phyloP scores from a whole-genome alignment of 2,113 vertebrate species.

The Sinocyclocheilus anshuiensis region DNA sequence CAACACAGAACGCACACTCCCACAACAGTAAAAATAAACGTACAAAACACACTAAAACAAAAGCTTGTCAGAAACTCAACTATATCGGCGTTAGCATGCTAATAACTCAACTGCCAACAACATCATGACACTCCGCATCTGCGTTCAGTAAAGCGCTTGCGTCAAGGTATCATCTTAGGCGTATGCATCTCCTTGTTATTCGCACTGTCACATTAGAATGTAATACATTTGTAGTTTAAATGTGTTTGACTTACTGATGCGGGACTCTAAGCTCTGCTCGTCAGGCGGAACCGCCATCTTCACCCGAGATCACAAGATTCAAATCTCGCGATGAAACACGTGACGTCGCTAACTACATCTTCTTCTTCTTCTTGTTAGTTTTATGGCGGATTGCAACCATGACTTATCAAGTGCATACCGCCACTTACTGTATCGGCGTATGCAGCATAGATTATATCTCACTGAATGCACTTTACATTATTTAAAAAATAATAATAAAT shows the following conservation, averaged over 20 bases:
- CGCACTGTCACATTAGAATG: not conserved
- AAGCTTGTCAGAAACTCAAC: not conserved
- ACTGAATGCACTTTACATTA: no score
- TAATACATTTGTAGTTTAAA: not conserved
- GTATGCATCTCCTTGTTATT: not conserved
- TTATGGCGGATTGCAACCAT: no score
- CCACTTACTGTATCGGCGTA: no score
- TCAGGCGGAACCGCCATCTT: constrained; percentile 86
- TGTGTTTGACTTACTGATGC: constrained; percentile 88
- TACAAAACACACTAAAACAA: not conserved
- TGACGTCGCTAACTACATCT: not conserved
- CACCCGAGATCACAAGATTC: constrained; percentile 57
- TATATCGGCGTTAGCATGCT: constrained; percentile 34
- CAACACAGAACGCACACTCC: not conserved
- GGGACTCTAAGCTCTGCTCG: constrained; percentile 86
- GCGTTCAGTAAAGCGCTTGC: not conserved
- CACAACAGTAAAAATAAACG: not conserved
- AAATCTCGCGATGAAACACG: constrained; percentile 56
- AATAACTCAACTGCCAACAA: constrained; percentile 12
- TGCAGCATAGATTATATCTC: no score
- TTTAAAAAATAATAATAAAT: no score
- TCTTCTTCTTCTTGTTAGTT: no score
- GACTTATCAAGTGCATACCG: no score
- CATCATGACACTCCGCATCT: not conserved
- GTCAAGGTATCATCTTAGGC: not conserved